Base-by-base conservation (phyloP, 2,113 vertebrate species). In the Phocoena phocoena region DNA sequence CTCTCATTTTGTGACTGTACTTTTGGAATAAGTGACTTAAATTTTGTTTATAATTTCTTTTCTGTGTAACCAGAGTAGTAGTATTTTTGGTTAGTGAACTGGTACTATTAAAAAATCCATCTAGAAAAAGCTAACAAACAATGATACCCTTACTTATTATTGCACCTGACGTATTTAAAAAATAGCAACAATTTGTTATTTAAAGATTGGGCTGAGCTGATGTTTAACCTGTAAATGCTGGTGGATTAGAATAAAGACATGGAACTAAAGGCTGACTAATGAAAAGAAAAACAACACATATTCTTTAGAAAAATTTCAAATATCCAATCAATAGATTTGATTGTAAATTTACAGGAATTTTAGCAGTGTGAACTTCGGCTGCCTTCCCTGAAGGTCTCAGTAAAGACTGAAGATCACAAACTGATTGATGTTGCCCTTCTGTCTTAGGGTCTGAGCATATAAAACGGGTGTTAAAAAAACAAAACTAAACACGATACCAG, bases 151-250 rank as follows among this genome's bases (percentile, higher is more conserved):
- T 93, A 62, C 41, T 90, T 91, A 67, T 93, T 70, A 92, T 86
- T 90, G 20, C 4, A 44, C 41, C 33, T 50, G 65, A 80, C 53
- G 41, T 47, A 62, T 74, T 93, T 81, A 60, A 82, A 95, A 95
- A 96, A 60, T 63, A 86, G 28, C 5, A 80, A 60, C 8, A 62
- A 67, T 93, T 91, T 97, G 41, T 92, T 82, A 83, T 92, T 95
- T 93, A 86, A 93, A 95, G n/a, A 89, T 87, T 83, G 60, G 21
- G 21, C 28, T 83, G 55, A 92, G 36, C 58, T 96, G 8, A 5
- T 26, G 14, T 85, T 91, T 93, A 86, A 73, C 82, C 90, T 84
- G 41, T 83, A 63, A 93, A 33, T 88, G 26, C 36, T 88, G 44
- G 55, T 82, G 26, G 33, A 8, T 89, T 20, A 68, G 63, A 60